Conservation (phyloP, 2,797 vertebrate species). For the Liparis tanakae region DNA sequence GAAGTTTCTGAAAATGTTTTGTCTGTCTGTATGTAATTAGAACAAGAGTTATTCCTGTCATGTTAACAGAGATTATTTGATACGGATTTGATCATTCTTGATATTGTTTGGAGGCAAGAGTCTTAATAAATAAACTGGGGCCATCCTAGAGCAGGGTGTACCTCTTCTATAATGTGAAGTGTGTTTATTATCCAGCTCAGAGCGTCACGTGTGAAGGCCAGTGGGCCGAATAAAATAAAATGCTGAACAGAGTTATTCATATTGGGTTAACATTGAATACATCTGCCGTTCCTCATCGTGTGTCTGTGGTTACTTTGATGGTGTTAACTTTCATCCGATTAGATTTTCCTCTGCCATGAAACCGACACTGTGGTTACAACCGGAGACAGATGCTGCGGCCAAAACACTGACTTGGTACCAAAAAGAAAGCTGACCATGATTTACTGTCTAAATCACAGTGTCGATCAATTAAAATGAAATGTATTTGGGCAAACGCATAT, state of each 20-base stretch:
- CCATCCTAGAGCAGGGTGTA: neutral
- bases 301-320: neutral
- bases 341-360: neutral
- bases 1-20: neutral
- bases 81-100: neutral
- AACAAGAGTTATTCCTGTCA: neutral
- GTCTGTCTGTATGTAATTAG: neutral
- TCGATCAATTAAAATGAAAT: neutral
- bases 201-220: neutral
- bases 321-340: conserved; percentile 16
- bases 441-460: neutral
- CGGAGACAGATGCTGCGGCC: neutral
- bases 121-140: neutral
- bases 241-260: neutral
- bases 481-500: neutral
- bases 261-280: neutral
- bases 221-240: neutral
- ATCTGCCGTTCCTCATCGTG: neutral
- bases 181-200: neutral
- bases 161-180: neutral
- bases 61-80: neutral
- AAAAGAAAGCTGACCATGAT: neutral
- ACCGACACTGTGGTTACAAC: neutral
- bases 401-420: neutral
- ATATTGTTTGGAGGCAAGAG: neutral